phyloP scores from a whole-genome alignment of 2,797 vertebrate species.

The Pterois miles region DNA sequence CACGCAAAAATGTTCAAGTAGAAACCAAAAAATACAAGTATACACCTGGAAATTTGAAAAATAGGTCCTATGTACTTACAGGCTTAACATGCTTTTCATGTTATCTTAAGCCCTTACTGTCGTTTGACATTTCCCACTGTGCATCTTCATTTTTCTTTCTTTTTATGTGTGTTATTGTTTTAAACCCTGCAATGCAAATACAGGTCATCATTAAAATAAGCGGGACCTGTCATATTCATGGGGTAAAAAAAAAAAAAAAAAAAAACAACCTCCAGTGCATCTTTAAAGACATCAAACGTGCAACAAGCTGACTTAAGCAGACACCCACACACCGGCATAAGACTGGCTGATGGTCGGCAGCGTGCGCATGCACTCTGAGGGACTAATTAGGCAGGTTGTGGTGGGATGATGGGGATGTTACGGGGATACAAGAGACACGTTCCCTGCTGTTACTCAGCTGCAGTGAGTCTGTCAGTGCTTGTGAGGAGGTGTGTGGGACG shows the following conservation, averaged over 20 bases:
- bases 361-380: constrained; percentile 57
- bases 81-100: neutral
- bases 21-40: no score
- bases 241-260: neutral
- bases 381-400: constrained; percentile 74
- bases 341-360: constrained; percentile 45
- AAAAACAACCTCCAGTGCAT: constrained; percentile 1
- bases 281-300: constrained; percentile 54
- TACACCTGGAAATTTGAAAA: no score
- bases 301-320: constrained; percentile 54
- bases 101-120: neutral
- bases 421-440: constrained; percentile 44
- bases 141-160: neutral
- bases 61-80: no score
- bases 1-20: no score
- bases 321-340: constrained; percentile 43
- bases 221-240: neutral
- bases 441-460: constrained; percentile 52
- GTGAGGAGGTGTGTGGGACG: constrained; percentile 27
- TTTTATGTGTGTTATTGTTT: neutral
- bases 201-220: constrained; percentile 30
- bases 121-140: neutral
- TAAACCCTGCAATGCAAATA: constrained; percentile 11
- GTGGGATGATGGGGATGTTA: constrained; percentile 60
- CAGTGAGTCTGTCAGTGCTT: constrained; percentile 1